Base-by-base conservation (phyloP, 2,888 invertebrate species). In the Notodonta ziczac region DNA sequence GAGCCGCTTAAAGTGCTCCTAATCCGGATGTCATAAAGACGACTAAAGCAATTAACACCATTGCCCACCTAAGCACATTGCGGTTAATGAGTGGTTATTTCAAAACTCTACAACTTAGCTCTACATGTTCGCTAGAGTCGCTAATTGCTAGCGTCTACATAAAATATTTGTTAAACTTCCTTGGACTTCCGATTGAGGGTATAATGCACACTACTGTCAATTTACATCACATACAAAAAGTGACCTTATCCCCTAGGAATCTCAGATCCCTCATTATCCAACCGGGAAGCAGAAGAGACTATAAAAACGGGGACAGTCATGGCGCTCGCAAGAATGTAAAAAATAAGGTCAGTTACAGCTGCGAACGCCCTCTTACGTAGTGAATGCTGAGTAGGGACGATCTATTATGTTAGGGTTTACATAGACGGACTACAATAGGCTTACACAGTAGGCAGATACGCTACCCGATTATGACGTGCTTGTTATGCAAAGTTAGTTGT, bases 291-390 rank as follows among this genome's bases (percentile, higher is more conserved):
- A 24, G 52, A 52, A 52, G 32, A 32, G 52, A 32, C 13, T 32
- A 52, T 52, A 52, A 52, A 52, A 52, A 32, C 12, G 52, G 12
- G 52, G 52, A n/a, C 9, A 2, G 51, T 24, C 8, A 51, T 52
- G 32, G 52, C 52, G 24, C 52, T 32, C 52, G 32, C 52, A 52
- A 52, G 52, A 52, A 35, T 52, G 52, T 52, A 52, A 52, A 52
- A 52, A 52, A 52, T 52, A 52, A 13, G 52, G 52, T 52, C 52
- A 32, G 52, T 52, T 52, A 52, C 52, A 52, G 32, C 52, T 51
- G 24, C 35, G 13, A 51, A 3, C 14, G 10, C 32, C 32, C 32
- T 8, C 32, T 52, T 32, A 32, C 52, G 24, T 24, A 51, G 16
- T 52, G 52, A 52, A 52, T 52, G 32, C 52, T 52, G 32, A 52